phyloP scores from a whole-genome alignment of 1,140 invertebrate species.

The Drosophila ohnishii region DNA sequence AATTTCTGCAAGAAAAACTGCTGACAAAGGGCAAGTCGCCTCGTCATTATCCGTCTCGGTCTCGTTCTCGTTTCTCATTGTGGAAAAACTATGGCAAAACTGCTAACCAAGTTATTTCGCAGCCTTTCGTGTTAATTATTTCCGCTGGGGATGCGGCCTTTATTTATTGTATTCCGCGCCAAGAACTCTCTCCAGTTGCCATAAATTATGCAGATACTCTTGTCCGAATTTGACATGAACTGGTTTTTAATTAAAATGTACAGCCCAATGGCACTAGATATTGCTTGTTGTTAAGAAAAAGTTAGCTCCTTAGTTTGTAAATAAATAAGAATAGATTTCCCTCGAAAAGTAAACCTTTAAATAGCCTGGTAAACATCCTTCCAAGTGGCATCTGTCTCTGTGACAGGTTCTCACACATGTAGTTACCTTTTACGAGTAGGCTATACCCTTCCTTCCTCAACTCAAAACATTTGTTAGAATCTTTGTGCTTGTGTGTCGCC shows the following conservation, averaged over 20 bases:
- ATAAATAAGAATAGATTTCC: conserved; percentile 4
- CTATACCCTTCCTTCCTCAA: not conserved
- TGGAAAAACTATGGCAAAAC: conserved; percentile 52
- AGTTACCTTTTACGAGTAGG: not conserved
- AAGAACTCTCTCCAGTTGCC: conserved; percentile 35
- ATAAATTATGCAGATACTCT: conserved; percentile 72
- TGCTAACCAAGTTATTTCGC: conserved; percentile 61
- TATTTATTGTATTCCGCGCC: conserved; percentile 66
- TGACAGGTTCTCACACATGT: conserved; percentile 16
- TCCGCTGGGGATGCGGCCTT: conserved; percentile 56
- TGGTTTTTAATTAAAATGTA: conserved; percentile 76
- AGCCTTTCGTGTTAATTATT: conserved; percentile 73
- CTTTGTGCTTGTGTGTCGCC: conserved; percentile 11
- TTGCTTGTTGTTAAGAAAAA: not conserved
- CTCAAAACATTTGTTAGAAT: conserved; percentile 2
- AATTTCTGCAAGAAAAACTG: conserved; percentile 42
- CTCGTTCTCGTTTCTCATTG: conserved; percentile 8
- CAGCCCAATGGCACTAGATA: conserved; percentile 20
- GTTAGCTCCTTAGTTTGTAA: not conserved
- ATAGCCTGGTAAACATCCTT: not conserved
- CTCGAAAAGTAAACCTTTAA: not conserved
- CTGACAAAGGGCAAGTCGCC: conserved; percentile 43
- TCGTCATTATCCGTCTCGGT: conserved; percentile 9
- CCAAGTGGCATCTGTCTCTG: not conserved
- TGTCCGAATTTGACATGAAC: conserved; percentile 60